Base-by-base conservation (phyloP, 2,113 vertebrate genomes). In the Cryptotis parvus region DNA sequence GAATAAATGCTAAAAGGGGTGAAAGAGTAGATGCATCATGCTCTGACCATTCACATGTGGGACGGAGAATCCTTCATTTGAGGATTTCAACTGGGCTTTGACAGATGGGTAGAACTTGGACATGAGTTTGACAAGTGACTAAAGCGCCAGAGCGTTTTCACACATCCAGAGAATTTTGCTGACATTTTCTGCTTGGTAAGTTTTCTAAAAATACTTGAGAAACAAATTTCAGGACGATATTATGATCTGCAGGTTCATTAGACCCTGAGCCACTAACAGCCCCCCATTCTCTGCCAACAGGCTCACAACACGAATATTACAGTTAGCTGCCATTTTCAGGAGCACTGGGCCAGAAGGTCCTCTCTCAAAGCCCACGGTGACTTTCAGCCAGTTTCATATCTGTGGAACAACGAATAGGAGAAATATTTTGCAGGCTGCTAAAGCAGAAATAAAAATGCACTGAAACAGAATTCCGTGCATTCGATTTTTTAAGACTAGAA, bases 111-210 rank as follows among this genome's bases (percentile, higher is more conserved):
- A 91, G 61, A 77, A 91, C 73, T 78, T 92, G 84, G 90, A 93
- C 94, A 92, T 49, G 93, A 94, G 93, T 93, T 83, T 96, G 92
- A 94, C 93, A 94, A 94, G 85, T 86, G 61, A 94, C 92, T 96
- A 90, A 94, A 94, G 93, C 10, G 79, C 82, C 88, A 87, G 70
- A 85, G 92, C 79, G 4, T 89, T 94, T 96, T 94, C 94, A 92
- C 95, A 96, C 87, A 88, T 95, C 61, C 45, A 55, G 84, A 92
- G 75, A 91, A 93, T 37, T 70, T 66, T 92, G 75, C 84, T 96
- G 95, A 93, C 88, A 96, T 95, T 97, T 96, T 89, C 82, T 91
- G 73, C 80, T 68, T 91, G 85, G 82, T 92, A 96, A 91, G 88
- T 95, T 96, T 94, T 93, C 76, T 94, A 95, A 93, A 95, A 93